Base-by-base conservation (phyloP, 2,113 vertebrate genomes). In the Alexandromys fortis region DNA sequence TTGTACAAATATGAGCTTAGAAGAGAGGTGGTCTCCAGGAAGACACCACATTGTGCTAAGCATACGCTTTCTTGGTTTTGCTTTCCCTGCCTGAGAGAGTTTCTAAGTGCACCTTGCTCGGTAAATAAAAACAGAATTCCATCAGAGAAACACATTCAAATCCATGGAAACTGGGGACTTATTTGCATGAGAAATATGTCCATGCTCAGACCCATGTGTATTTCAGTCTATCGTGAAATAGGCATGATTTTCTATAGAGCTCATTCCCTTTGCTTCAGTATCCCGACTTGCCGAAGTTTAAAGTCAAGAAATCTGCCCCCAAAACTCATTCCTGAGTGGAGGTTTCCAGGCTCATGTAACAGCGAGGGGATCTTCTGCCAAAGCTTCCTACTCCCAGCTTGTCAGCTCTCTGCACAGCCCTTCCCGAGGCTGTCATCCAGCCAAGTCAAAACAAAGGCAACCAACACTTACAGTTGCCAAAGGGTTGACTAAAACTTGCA, bases 371-470 rank as follows among this genome's bases (percentile, higher is more conserved):
- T 0, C 8, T 28, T 67, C 70, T 91, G 91, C 95, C 63, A 79
- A 95, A 70, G 22, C 5, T 3, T 38, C 95, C 52, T 93, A 55
- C 97, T 95, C 82, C 9, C 55, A 92, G 78, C 81, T 96, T 93
- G 24, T 67, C 92, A 90, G 21, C n/a, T 24, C 52, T 94, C 79
- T 78, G 35, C 63, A 30, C 2, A 75, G 70, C 86, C 86, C 70
- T 98, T 90, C 58, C 52, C 83, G 58, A 55, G 58, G 47, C 68
- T 88, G 89, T 96, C 49, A 79, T 14, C 17, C n/a, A 33, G 86
- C 96, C 94, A 96, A 96, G 47, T 94, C 85, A 63, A 94, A 92
- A 97, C 68, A 96, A 96, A 96, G 49, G 3, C 72, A 72, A 33
- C 30, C 86, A 65, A 83, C 7, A 35, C 73, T 38, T 78, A n/a